Evolutionary conservation across 2,888 invertebrate species (phyloP), one percentile per base, ranked within the genome.

Genomic region (Tolmerus cingulatus): DNA sequence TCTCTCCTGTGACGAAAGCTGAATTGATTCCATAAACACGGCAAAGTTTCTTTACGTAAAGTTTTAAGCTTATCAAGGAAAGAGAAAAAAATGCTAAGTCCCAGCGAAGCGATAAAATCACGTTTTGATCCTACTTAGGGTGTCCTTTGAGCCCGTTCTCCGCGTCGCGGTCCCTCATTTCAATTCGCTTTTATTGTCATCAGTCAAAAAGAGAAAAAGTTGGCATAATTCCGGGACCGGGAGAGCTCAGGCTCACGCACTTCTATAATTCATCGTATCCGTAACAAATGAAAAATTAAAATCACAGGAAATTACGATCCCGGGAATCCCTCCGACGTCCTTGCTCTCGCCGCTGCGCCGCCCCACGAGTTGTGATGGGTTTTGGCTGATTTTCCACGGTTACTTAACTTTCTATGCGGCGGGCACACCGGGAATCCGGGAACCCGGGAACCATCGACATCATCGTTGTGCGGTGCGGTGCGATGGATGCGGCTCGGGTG

Each of bases 211-310:
- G 12, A 46, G 16, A 46, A 66, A 66, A 74, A 43, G 57, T 57
- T 57, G 37, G 74, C 74, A 85, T 85, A 37, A 74, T 85, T 46
- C 40, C 85, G 43, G 14, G n/a, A 27, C 30, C 43, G 37, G 34
- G 46, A 85, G 40, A 85, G 27, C 74, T 74, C 46, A 85, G 74
- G 85, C 85, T 74, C 74, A 85, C 85, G 85, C 85, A 85, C 74
- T 85, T 85, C 66, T 85, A 74, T 85, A 85, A 85, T 85, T 85
- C 85, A 74, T 43, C 74, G 85, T 43, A 85, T 85, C 85, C 85
- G 85, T 85, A 85, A 85, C 85, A 85, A 85, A 85, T 85, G 85
- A 85, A 85, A 85, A 85, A 85, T 85, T 85, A 85, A 85, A 85
- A 85, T 85, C 85, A 85, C 85, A 85, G 85, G 85, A 85, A 85